Evolutionary conservation across 1,140 invertebrate genomes (phyloP), one percentile per base, ranked within the genome.

Genomic region (Pseudomyrmex flavicornis): DNA sequence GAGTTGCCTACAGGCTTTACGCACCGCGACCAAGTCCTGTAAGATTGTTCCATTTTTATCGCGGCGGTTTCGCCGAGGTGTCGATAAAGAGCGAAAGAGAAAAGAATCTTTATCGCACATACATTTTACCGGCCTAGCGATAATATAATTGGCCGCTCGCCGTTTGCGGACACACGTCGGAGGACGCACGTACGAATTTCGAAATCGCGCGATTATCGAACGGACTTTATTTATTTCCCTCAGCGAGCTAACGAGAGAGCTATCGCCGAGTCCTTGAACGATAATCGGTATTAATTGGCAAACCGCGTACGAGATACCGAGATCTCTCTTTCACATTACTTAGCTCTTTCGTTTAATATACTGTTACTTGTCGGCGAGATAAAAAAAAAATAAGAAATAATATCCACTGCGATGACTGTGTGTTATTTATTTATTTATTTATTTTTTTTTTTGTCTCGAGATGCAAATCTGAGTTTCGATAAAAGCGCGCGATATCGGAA

Each of bases 21-120:
- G 58, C 12, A 44, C 56, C 17, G 52, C 26, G 9, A 61, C 9
- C 26, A 3, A 59, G 62, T 68, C 26, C 59, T 54, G 46, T 87
- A 88, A 85, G 76, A 85, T 85, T 77, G 85, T 44, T 0, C 58
- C 66, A 69, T 85, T 88, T 88, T 85, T 82, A 88, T 59, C 22
- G 26, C 10, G 54, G 8, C 9, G 59, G 8, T 9, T 76, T 3
- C 44, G 26, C 46, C 65, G 17, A 88, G 66, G 76, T 88, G 73
- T 82, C 52, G 44, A 80, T 56, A 22, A 10, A 35, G 4, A 59
- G 20, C 44, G 1, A 68, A 46, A 56, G 35, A 66, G 10, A 50
- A 46, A 12, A 84, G 61, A 65, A 76, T 87, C 80, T 61, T 87
- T 87, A 85, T 82, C 87, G 75, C 15, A 46, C n/a, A 17, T 58